Base-by-base conservation (phyloP, 2,113 vertebrate species). In the Zapornia atra region DNA sequence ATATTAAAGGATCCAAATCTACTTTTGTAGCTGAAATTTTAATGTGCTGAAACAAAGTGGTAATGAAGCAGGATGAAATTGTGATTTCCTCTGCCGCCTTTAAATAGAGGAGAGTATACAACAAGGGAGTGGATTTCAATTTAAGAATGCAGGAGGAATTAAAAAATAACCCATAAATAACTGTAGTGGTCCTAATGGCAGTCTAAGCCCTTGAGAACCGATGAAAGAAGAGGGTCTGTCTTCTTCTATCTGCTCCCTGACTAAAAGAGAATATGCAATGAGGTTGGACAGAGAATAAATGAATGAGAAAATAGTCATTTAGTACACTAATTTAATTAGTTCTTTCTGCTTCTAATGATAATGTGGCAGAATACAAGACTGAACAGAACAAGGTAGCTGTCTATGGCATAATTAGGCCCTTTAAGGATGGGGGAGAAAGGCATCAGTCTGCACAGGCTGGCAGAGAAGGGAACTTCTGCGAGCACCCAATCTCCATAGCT, bases 331-430 rank as follows among this genome's bases (percentile, higher is more conserved):
- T 86, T 96, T 97, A 97, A 97, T 96, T 95, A 96, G 76, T 75
- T 93, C 94, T 92, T 96, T 97, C 51, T 29, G 94, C 53, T 94
- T 90, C 92, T 95, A 79, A 56, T 51, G 73, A 69, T 83, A 97
- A 90, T 89, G 95, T 40, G 54, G 86, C 60, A 94, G 96, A 97
- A 82, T 72, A 81, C 0, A 2, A 92, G 95, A 64, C 81, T 65
- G 80, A 94, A 18, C 31, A 88, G 88, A 95, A 59, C 71, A 69
- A 94, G 91, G 94, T 87, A 86, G 54, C 56, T 94, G 75, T 75
- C 83, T 84, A 9, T 59, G 69, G 65, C 86, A 97, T 94, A 98
- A 97, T 97, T 92, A 97, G 80, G 81, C n/a, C 84, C 94, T 94
- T 96, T 87, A 95, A 96, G 89, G 75, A 57, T 48, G 14, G 31